phyloP scores from a whole-genome alignment of 2,888 invertebrate genomes.

The Hyppa rectilinea region DNA sequence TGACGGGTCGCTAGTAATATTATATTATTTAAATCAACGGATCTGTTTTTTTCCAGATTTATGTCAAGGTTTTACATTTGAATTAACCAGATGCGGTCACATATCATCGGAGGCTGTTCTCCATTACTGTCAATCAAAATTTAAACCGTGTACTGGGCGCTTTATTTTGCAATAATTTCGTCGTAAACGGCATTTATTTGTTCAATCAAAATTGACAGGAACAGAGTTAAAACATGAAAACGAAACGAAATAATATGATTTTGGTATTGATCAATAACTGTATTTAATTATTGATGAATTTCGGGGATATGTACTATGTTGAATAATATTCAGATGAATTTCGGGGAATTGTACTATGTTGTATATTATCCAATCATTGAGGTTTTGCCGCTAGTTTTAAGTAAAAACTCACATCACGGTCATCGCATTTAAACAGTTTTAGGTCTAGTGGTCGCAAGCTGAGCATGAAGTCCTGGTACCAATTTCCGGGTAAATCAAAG shows the following conservation, averaged over 20 bases:
- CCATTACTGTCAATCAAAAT: constrained; percentile 37
- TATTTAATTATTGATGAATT: not conserved
- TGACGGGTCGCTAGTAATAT: no score
- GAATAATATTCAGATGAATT: not conserved
- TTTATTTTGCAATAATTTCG: constrained; percentile 21
- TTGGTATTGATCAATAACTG: not conserved
- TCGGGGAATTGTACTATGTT: not conserved
- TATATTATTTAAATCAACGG: no score
- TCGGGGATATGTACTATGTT: not conserved
- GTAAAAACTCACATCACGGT: not conserved
- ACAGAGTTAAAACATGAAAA: not conserved
- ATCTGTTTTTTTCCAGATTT: not conserved
- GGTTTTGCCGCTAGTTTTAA: not conserved
- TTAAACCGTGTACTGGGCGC: not conserved
- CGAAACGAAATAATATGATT: not conserved
- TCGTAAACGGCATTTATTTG: not conserved
- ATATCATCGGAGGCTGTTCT: not conserved
- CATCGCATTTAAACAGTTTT: not conserved
- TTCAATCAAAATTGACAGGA: not conserved
- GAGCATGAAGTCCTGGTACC: no score
- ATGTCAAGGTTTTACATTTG: not conserved
- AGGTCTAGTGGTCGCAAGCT: no score
- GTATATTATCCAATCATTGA: not conserved
- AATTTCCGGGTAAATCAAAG: no score
- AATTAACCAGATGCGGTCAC: constrained; percentile 2